Evolutionary conservation across 2,797 vertebrate genomes (phyloP).

Genomic region (Lates japonicus): DNA sequence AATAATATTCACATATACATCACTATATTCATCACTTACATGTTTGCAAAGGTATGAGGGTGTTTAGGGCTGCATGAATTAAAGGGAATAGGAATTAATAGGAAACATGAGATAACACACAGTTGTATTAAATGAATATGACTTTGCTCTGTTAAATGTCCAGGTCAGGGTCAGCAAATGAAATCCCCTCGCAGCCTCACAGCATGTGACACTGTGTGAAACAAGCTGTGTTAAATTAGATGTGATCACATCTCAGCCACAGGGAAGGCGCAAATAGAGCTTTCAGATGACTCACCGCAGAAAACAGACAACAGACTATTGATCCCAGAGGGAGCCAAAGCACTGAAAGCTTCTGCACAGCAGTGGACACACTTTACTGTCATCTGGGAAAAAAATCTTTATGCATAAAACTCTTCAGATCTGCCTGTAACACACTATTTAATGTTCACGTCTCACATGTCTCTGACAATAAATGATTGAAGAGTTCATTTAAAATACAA

Average conservation of each 20-base stretch:
- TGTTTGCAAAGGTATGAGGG: neutral
- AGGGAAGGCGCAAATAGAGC: conserved; percentile 45
- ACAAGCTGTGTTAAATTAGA: conserved; percentile 57
- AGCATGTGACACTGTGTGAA: conserved; percentile 68
- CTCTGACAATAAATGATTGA: neutral
- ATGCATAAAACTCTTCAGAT: neutral
- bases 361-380: neutral
- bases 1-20: neutral
- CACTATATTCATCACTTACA: neutral
- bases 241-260: conserved; percentile 58
- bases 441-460: neutral
- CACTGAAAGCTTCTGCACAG: conserved; percentile 5
- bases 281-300: conserved; percentile 70
- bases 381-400: neutral
- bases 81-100: neutral
- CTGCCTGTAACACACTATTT: neutral
- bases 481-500: neutral
- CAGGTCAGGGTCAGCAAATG: conserved; percentile 18
- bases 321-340: conserved; percentile 36
- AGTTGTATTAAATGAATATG: neutral
- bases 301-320: conserved; percentile 51
- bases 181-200: conserved; percentile 22
- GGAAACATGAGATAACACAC: neutral
- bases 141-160: neutral
- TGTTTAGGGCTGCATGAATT: neutral